Base-by-base conservation (phyloP, 2,797 vertebrate species). In the Pachyuromys duprasi region DNA sequence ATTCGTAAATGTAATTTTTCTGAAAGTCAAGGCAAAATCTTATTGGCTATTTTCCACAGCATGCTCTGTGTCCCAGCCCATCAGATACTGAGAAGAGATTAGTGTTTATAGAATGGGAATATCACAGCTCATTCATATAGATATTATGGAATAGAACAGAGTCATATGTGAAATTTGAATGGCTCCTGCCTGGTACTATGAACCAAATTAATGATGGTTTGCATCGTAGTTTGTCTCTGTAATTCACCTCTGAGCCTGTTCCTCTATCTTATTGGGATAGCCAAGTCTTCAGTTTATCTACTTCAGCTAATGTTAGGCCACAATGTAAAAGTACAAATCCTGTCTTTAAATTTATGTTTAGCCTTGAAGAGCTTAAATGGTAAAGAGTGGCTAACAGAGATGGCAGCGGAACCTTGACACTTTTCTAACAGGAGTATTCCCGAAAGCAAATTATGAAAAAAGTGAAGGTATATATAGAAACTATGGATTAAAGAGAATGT, bases 1-100 rank as follows among this genome's bases (percentile, higher is more conserved):
- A 95, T 86, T 20, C 82, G 6, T 87, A 96, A 95, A 92, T 92
- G 80, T 42, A 28, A 42, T 83, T 96, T 91, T 69, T 90, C 39
- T 92, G 81, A 93, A 81, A 79, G 53, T 60, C 42, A 76, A 67
- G 60, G n/a, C 92, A 53, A 57, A 17, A 11, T 90, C 92, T 2
- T 69, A 84, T 94, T 67, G 92, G 42, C 70, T 55, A 5, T 36
- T 93, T 93, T 92, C 17, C 3, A 69, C 57, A 57, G 26, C 7
- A 60, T 93, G 55, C 14, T 90, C 33, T 53, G 8, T 78, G 24
- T 4, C 92, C 17, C 28, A 95, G 42, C 36, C 42, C 78, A 67
- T 80, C 24, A 91, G 72, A 42, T 94, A 26, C 31, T 86, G 11
- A 96, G 95, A 97, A 94, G 49, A 95, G 72, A 63, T 70, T 14